Base-by-base conservation (phyloP, 2,797 vertebrate species). In the Orientallactaga sibirica region DNA sequence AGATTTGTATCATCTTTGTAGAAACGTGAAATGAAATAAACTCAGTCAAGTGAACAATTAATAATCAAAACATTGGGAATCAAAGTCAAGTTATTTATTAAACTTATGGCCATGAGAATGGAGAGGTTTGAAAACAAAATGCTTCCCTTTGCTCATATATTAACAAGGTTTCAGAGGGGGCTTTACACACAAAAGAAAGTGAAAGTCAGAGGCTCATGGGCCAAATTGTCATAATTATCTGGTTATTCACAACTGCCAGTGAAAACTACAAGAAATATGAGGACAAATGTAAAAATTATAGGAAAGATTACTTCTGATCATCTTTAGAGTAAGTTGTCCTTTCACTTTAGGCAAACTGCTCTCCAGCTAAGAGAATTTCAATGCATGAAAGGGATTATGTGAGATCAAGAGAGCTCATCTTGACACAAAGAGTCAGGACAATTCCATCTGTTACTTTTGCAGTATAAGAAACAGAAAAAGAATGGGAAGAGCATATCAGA, bases 21-120 rank as follows among this genome's bases (percentile, higher is more conserved):
- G 61, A 94, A 6, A 9, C 58, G 6, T 73, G 22, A 86, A 93
- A 18, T 43, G 5, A 85, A 74, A 25, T 86, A 62, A 78, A 87
- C 25, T 52, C 73, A 78, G 73, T 24, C 2, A 1, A 24, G 20
- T 87, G 52, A 88, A 94, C 93, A 87, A 71, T 52, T 41, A 2
- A 8, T 2, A 29, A 73, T 48, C 19, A 80, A 95, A 92, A 89
- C 41, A 75, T 58, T 89, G 67, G 66, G 68, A 67, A 89, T 67
- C 37, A 41, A 33, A 3, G 2, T 86, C 6, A 83, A 8, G 24
- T 41, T 79, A 9, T 82, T 88, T 75, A n/a, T 48, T 64, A 43
- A 22, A 85, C 0, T 93, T 55, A 41, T 15, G 58, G 11, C n/a
- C 37, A 68, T 11, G 22, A 77, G 29, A 86, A 9, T 8, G 20